Evolutionary conservation across 2,888 invertebrate species (phyloP).

Genomic region (Nycteola revayana): DNA sequence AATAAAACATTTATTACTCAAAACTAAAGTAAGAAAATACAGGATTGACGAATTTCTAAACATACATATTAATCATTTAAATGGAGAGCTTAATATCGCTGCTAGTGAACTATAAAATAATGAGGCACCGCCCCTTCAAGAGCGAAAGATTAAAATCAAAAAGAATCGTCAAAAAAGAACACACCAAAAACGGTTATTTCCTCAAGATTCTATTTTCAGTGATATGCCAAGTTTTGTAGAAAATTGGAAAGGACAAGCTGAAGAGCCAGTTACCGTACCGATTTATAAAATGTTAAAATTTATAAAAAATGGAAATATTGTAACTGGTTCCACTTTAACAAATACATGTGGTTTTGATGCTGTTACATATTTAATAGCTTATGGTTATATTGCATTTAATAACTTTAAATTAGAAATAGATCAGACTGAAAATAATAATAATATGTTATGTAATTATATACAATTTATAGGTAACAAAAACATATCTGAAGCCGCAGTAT

Average conservation of each 20-base stretch:
- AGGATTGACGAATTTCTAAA: constrained; percentile 13
- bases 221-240: constrained; percentile 13
- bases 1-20: constrained; percentile 13
- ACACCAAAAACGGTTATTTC: constrained; percentile 12
- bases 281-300: constrained; percentile 11
- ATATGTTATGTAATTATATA: constrained; percentile 11
- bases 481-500: constrained; percentile 9
- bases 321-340: constrained; percentile 13
- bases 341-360: constrained; percentile 13
- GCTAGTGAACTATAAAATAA: constrained; percentile 13
- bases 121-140: constrained; percentile 12
- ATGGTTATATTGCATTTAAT: constrained; percentile 13
- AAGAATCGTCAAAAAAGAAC: constrained; percentile 13
- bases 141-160: constrained; percentile 13
- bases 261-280: constrained; percentile 13
- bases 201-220: constrained; percentile 13
- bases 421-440: constrained; percentile 10
- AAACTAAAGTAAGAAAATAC: constrained; percentile 12
- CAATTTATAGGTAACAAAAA: constrained; percentile 11
- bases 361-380: constrained; percentile 12
- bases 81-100: constrained; percentile 13
- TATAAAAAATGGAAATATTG: constrained; percentile 12
- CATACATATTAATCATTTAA: constrained; percentile 13
- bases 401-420: constrained; percentile 11
- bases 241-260: constrained; percentile 14